A percentile compares a stretch with the other conserved stretches of the same genome.
phyloP scores from a whole-genome alignment of 2,113 vertebrate genomes.

The Callaeas wilsoni region DNA sequence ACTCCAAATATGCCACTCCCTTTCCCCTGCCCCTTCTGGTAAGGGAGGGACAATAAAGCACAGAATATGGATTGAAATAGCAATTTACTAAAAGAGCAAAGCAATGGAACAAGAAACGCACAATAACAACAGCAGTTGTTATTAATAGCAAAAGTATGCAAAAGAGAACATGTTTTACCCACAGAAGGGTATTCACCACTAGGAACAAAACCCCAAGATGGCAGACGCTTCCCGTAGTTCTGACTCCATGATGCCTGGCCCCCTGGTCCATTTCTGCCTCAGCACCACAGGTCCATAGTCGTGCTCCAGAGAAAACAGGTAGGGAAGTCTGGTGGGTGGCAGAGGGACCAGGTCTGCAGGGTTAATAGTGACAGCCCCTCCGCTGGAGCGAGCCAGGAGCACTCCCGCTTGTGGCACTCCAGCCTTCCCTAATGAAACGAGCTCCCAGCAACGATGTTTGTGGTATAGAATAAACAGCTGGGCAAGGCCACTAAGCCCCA shows the following conservation, averaged over 20 bases:
- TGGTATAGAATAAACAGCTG: background rate
- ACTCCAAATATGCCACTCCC: accelerated
- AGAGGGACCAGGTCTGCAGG: background rate
- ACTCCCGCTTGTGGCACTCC: accelerated
- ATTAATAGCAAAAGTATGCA: background rate
- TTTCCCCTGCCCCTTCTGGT: background rate
- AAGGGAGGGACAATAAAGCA: background rate
- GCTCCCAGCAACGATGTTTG: background rate
- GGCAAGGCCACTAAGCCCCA: background rate
- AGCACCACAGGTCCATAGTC: background rate
- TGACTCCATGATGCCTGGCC: background rate
- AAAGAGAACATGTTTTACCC: background rate
- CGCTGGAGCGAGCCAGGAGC: background rate
- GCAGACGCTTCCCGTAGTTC: background rate
- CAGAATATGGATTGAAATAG: background rate
- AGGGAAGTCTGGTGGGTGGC: background rate
- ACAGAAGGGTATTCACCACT: background rate
- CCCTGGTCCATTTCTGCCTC: too few relatives aligned
- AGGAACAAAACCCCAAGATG: background rate
- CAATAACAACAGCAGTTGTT: background rate
- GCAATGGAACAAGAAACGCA: background rate
- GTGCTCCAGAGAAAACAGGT: background rate
- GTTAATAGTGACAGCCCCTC: background rate
- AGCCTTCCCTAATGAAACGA: background rate
- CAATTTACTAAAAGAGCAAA: background rate